Evolutionary conservation across 1,140 invertebrate genomes (phyloP), one percentile per base, ranked within the genome.

Genomic region (Drosophila mauritiana): DNA sequence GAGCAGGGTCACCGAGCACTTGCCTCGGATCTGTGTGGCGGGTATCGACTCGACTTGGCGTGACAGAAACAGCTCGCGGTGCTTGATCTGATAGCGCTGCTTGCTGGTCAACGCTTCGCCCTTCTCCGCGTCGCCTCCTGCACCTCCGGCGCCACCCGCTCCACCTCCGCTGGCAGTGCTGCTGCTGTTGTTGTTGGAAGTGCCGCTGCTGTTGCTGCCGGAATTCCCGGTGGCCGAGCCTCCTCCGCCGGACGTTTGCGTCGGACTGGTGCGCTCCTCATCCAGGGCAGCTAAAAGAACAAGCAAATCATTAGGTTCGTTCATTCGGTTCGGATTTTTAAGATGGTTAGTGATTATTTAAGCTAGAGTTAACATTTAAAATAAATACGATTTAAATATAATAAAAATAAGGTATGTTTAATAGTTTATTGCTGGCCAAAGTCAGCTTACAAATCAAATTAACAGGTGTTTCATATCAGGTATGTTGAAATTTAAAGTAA

Each of bases 11-110:
- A 99, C 99, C 72, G 97, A 97, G 94, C 99, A 99, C 94, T 99
- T 99, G 91, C 99, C 99, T 89, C 99, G 95, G 89, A 99, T 99
- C 93, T 99, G 97, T 56, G 98, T 99, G 52, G 98, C 98, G 42
- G 98, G 98, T 91, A 99, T 94, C 27, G 98, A 99, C 94, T 99
- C 99, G 67, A 99, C 97, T 94, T 99, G 98, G 75, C 99, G 95
- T 8, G 98, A 99, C 46, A 99, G 94, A 94, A 99, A 99, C 77
- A 99, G 94, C 94, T 99, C 99, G 83, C 98, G 95, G 92, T 99
- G 98, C 92, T 98, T 98, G 91, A 99, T 95, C 93, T 98, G 97
- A 93, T 99, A 98, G 80, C 97, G 95, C 92, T 98, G 96, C 91
- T 97, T 97, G 67, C 93, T 93, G 82, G 94, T 93, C 64, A 96